Percentiles rank a stretch among this genome's conserved stretches.
These are phyloP conservation scores for Helicoverpa armigera DNA, from an alignment of 1,140 invertebrate species.

Conservation along the genomic window DNA sequence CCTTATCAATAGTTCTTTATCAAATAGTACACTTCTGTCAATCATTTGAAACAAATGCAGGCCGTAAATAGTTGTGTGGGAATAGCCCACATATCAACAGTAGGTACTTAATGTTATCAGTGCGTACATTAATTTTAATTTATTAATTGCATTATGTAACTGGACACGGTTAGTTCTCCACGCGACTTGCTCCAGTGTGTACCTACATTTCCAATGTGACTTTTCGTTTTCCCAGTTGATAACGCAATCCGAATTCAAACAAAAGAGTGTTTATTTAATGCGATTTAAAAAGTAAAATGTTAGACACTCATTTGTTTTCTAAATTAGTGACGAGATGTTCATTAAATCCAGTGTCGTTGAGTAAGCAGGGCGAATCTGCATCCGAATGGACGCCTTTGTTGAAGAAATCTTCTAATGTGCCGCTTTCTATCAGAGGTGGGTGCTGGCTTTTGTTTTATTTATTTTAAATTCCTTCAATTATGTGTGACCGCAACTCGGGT, in stretches of 20 bases:
- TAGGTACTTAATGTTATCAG: conserved; percentile 46
- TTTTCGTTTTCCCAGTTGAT: neutral
- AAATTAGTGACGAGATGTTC: conserved; percentile 47
- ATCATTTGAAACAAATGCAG: too few relatives aligned
- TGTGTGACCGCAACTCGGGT: conserved; percentile 27
- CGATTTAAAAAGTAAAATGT: conserved; percentile 31
- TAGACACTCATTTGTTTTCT: conserved; percentile 55
- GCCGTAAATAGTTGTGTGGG: conserved; percentile 17
- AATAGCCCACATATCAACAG: conserved; percentile 39
- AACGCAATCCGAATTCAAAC: neutral
- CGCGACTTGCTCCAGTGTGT: neutral
- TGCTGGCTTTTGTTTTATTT: conserved; percentile 39
- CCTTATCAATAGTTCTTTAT: too few relatives aligned
- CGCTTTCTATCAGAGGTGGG: conserved; percentile 53
- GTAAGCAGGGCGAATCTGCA: conserved; percentile 48
- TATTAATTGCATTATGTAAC: conserved; percentile 34
- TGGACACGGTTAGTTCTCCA: conserved; percentile 14
- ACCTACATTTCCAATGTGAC: conserved; percentile 34
- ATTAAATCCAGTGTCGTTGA: conserved; percentile 51
- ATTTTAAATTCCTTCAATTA: conserved; percentile 43
- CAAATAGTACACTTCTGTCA: too few relatives aligned
- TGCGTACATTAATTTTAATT: conserved; percentile 44
- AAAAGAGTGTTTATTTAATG: neutral
- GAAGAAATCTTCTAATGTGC: conserved; percentile 38
- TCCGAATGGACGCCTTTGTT: conserved; percentile 64